Conservation (phyloP, 2,113 vertebrate species). For the Gymnorhina tibicen region DNA sequence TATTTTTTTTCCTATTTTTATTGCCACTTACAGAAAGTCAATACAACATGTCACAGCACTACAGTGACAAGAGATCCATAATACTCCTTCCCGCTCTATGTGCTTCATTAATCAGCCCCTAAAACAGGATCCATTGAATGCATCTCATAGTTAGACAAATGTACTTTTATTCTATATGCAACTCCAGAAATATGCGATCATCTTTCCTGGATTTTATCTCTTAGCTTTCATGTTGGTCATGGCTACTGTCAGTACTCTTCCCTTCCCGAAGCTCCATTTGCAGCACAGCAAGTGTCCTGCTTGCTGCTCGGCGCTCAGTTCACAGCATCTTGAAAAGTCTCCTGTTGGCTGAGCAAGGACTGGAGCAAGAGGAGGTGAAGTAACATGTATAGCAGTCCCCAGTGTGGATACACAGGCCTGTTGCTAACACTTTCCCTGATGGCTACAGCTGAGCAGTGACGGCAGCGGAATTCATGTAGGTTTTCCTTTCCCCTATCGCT, state of each 20-base stretch:
- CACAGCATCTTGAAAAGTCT: neutral
- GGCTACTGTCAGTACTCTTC: neutral
- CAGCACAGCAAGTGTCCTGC: neutral
- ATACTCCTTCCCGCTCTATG: neutral
- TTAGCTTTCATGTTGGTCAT: neutral
- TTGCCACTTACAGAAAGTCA: neutral
- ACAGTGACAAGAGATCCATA: neutral
- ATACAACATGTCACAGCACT: neutral
- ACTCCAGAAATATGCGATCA: neutral
- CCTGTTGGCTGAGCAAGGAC: neutral
- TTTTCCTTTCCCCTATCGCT: fast-evolving
- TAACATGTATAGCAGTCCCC: neutral
- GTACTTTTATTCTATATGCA: neutral
- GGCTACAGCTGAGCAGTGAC: neutral
- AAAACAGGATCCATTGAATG: neutral
- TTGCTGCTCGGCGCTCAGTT: neutral
- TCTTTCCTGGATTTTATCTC: neutral
- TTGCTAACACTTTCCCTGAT: neutral
- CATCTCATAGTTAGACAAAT: neutral
- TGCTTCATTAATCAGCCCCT: neutral
- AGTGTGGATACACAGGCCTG: neutral
- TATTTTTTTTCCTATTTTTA: neutral
- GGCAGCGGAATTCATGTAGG: neutral
- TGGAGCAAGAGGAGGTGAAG: neutral
- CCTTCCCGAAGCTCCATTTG: neutral